phyloP scores from a whole-genome alignment of 1,140 invertebrate species.

The Saccostrea cuccullata region DNA sequence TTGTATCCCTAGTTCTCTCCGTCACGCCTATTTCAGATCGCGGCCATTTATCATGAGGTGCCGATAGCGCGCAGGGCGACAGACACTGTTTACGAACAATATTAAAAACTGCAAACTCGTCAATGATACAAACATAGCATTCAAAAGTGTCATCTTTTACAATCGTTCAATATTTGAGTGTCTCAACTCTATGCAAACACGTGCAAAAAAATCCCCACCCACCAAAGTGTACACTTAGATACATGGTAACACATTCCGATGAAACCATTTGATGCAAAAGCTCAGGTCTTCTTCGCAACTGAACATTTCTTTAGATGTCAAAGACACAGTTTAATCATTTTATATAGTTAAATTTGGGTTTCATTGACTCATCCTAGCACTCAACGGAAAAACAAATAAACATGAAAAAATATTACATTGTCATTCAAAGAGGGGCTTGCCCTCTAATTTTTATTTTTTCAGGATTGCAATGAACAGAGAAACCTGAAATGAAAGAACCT shows the following conservation, averaged over 20 bases:
- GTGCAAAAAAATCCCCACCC: slow-evolving; percentile 24
- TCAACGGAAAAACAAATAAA: slow-evolving; percentile 4
- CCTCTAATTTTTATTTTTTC: background rate
- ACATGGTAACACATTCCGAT: background rate
- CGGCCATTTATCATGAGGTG: background rate
- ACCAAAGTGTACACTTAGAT: background rate
- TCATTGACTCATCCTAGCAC: slow-evolving; percentile 17
- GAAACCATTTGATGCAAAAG: slow-evolving; percentile 13
- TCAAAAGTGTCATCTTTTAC: slow-evolving; percentile 30
- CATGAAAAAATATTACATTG: background rate
- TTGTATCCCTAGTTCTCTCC: background rate
- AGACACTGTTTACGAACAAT: background rate
- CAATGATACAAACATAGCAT: slow-evolving; percentile 28
- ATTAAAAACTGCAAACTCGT: slow-evolving; percentile 23
- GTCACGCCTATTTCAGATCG: slow-evolving; percentile 30
- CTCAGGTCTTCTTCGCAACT: background rate
- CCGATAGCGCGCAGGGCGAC: background rate
- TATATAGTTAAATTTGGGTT: background rate
- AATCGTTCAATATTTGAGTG: slow-evolving; percentile 32
- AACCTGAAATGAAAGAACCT: too few species aligned
- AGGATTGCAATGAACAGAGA: too few species aligned
- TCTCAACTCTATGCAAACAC: slow-evolving; percentile 23
- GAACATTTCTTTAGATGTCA: slow-evolving; percentile 21
- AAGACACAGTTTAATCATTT: slow-evolving; percentile 31
- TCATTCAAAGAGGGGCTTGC: background rate